A percentile compares a stretch with the other conserved stretches of the same genome.
These are phyloP conservation scores for Elephas maximus DNA, from an alignment of 2,113 vertebrate species.

Conservation along the genomic window DNA sequence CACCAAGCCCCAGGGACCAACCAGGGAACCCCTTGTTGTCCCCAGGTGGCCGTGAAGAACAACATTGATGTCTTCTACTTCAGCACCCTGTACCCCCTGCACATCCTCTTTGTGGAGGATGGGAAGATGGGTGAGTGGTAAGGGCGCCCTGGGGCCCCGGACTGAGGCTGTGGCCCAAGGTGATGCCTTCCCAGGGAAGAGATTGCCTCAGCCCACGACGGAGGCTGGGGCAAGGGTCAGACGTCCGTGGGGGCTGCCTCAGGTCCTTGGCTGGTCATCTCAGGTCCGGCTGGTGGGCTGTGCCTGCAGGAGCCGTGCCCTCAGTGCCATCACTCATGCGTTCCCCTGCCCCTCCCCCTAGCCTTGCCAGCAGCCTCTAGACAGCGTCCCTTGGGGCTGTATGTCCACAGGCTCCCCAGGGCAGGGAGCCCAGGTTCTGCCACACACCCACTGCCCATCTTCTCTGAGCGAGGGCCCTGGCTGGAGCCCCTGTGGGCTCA, in stretches of 20 bases:
- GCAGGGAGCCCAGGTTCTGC: background rate
- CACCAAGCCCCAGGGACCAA: background rate
- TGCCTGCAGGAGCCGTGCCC: background rate
- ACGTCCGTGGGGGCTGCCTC: background rate
- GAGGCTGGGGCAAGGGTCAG: background rate
- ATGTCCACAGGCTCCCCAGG: background rate
- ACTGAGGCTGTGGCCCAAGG: background rate
- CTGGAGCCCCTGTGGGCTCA: background rate
- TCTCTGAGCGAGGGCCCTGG: background rate
- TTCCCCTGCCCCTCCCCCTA: background rate
- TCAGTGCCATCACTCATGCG: background rate
- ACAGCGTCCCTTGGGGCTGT: background rate
- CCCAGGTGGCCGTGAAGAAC: conserved; percentile 98
- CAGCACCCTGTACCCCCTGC: conserved; percentile 97
- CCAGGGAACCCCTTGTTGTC: fast-evolving
- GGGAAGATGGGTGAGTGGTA: conserved; percentile 98
- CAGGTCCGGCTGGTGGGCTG: background rate
- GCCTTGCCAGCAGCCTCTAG: background rate
- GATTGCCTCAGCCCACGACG: background rate
- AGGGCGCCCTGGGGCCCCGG: fast-evolving
- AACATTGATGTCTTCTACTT: conserved; percentile 99
- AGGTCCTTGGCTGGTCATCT: background rate
- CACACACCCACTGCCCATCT: background rate
- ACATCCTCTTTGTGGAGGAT: conserved; percentile 97
- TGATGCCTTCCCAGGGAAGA: background rate